Conservation (phyloP, 2,113 vertebrate genomes). For the Trematocara variabile region DNA sequence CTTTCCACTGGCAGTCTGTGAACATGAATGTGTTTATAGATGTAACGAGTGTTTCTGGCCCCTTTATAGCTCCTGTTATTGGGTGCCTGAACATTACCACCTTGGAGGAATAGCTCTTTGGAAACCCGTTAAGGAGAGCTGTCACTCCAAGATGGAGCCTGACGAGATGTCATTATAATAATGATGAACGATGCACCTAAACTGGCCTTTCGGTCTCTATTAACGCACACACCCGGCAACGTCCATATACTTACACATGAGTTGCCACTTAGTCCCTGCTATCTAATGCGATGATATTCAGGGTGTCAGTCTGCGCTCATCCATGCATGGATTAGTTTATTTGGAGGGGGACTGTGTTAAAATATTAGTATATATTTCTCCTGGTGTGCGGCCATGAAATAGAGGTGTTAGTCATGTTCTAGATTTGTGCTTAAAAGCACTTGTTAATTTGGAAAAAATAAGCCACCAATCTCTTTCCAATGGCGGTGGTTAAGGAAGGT, state of each 20-base stretch:
- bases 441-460: background rate
- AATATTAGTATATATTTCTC: slow-evolving; percentile 39
- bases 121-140: slow-evolving; percentile 35
- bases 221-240: background rate
- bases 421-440: background rate
- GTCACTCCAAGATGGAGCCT: slow-evolving; percentile 27
- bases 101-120: slow-evolving; percentile 39
- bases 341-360: slow-evolving; percentile 12
- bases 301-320: slow-evolving; percentile 28
- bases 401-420: slow-evolving; percentile 11
- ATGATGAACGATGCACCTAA: slow-evolving; percentile 38
- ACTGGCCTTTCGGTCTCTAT: slow-evolving; percentile 19
- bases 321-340: slow-evolving; percentile 45
- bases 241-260: slow-evolving; percentile 1
- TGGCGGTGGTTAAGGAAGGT: background rate
- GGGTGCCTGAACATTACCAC: slow-evolving; percentile 31
- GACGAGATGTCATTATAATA: slow-evolving; percentile 17
- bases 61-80: slow-evolving; percentile 42
- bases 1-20: background rate
- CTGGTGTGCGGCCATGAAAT: slow-evolving; percentile 14
- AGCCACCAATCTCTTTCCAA: background rate
- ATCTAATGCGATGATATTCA: slow-evolving; percentile 43
- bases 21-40: slow-evolving; percentile 33
- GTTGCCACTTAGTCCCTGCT: slow-evolving; percentile 27
- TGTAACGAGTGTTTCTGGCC: slow-evolving; percentile 18